A percentile compares a stretch with the other conserved stretches of the same genome.
Evolutionary conservation across 2,113 vertebrate species (phyloP).

Genomic region (Myiopsitta monachus): DNA sequence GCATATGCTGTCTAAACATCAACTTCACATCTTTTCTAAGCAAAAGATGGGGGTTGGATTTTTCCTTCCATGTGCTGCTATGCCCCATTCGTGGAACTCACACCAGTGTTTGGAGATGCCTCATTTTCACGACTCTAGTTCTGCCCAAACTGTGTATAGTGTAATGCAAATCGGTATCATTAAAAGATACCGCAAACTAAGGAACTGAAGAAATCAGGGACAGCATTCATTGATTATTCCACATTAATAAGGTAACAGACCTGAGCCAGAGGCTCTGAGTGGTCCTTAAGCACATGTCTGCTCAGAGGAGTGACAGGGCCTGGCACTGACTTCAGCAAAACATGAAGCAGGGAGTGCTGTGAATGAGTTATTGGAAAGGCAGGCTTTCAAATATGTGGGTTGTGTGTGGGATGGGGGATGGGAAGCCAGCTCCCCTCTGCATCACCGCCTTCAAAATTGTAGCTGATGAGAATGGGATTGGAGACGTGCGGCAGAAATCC

Average conservation of each 20-base stretch:
- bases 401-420: background rate
- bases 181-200: background rate
- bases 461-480: background rate
- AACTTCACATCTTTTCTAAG: background rate
- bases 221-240: background rate
- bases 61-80: background rate
- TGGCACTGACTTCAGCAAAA: slow-evolving; percentile 10
- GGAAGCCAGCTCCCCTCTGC: background rate
- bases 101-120: accelerated
- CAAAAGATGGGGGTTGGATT: background rate
- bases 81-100: accelerated
- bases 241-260: background rate
- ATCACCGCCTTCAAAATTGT: background rate
- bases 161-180: background rate
- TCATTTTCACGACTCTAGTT: background rate
- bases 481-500: background rate
- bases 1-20: background rate
- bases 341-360: accelerated
- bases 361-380: background rate
- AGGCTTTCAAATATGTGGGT: background rate
- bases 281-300: background rate
- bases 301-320: background rate
- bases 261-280: background rate
- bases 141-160: background rate
- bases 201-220: background rate